Conservation (phyloP, 2,888 invertebrate genomes). For the Polymixis lichenea region DNA sequence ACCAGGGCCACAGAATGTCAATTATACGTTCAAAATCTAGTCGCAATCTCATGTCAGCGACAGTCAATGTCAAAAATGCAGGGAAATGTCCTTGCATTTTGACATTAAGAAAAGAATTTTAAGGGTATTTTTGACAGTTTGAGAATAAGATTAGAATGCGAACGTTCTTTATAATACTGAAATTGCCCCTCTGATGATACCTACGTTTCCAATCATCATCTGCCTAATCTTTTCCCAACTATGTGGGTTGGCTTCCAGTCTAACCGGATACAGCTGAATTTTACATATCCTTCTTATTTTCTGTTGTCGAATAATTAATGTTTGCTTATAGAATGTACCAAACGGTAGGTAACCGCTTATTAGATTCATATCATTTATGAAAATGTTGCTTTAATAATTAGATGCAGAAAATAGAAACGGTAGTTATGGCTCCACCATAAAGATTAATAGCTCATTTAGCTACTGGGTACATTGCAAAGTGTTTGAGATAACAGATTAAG, state of each 20-base stretch:
- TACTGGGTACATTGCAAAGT: slow-evolving; percentile 25
- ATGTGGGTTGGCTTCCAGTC: no score
- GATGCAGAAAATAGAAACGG: slow-evolving; percentile 49
- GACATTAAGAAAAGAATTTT: no score
- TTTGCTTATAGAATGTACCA: background rate
- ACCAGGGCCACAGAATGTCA: no score
- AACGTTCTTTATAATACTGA: no score
- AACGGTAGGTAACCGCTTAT: background rate
- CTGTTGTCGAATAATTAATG: slow-evolving; percentile 1
- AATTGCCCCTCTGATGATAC: background rate
- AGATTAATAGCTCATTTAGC: slow-evolving; percentile 48
- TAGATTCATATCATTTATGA: slow-evolving; percentile 36
- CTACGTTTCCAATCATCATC: background rate
- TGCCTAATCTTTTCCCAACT: no score
- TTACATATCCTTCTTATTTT: background rate
- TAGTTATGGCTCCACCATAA: slow-evolving; percentile 29
- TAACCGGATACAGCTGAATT: no score
- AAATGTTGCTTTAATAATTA: slow-evolving; percentile 30
- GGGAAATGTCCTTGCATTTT: no score
- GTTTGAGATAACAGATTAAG: slow-evolving; percentile 17
- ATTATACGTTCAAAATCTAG: no score
- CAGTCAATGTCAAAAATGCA: no score
- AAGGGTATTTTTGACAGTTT: no score
- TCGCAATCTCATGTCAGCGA: no score
- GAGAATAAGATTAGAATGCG: no score